Percentiles rank a stretch among this genome's conserved stretches.
Conservation (phyloP, 2,888 invertebrate genomes). For the Nowickia ferox region DNA sequence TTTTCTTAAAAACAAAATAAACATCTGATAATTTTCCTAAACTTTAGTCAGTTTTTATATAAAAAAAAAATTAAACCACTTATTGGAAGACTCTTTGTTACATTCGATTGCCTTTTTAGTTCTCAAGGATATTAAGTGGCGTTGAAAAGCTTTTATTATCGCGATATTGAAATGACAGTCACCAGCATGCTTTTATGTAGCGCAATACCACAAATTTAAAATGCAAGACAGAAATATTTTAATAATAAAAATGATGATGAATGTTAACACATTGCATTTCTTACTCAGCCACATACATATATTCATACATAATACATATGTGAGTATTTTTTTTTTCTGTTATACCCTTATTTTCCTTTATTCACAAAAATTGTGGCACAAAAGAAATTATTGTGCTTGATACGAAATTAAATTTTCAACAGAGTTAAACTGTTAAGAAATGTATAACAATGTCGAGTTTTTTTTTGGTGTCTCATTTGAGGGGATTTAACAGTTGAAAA, state of each 20-base stretch:
- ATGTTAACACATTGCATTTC: slow-evolving; percentile 66
- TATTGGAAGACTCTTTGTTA: too few relatives aligned
- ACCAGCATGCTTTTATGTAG: not conserved
- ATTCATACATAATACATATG: not conserved
- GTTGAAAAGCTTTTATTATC: too few relatives aligned
- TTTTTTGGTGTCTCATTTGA: slow-evolving; percentile 26
- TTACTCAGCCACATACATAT: not conserved
- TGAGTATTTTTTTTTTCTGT: not conserved
- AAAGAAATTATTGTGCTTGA: slow-evolving; percentile 63
- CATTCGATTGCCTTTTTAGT: too few relatives aligned
- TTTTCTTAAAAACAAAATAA: too few relatives aligned
- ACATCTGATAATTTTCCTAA: too few relatives aligned
- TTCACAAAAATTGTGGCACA: slow-evolving; percentile 52
- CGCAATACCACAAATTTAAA: slow-evolving; percentile 18
- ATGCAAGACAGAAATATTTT: slow-evolving; percentile 41
- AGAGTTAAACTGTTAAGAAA: slow-evolving; percentile 45
- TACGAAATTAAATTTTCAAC: slow-evolving; percentile 58
- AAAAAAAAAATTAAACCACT: too few relatives aligned
- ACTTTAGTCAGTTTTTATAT: too few relatives aligned
- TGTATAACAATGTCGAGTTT: slow-evolving; percentile 32
- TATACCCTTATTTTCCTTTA: not conserved
- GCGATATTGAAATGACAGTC: too few relatives aligned
- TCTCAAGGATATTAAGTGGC: not conserved
- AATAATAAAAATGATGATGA: slow-evolving; percentile 52
- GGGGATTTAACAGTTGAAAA: slow-evolving; percentile 32